Conservation (phyloP, 2,113 vertebrate genomes). For the Quiscalus mexicanus region DNA sequence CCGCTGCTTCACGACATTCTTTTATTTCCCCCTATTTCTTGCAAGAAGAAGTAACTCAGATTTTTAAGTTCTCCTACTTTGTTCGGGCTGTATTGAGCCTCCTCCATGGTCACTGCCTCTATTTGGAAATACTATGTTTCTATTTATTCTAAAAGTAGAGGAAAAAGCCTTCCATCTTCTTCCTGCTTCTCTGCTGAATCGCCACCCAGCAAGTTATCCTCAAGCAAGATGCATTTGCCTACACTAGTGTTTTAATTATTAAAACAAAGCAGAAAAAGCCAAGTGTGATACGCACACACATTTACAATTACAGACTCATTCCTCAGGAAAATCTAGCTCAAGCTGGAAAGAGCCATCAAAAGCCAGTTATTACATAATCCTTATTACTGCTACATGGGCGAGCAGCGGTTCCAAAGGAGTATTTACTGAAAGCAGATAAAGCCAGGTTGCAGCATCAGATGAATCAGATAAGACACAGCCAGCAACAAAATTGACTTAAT, state of each 20-base stretch:
- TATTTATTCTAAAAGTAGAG: not conserved
- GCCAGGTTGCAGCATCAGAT: constrained; percentile 37
- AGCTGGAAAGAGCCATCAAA: constrained; percentile 48
- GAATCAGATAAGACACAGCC: constrained; percentile 27
- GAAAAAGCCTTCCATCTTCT: not conserved
- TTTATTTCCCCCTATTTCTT: not conserved
- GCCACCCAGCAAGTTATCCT: not conserved
- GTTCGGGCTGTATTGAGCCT: not conserved
- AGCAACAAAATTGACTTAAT: constrained; percentile 43
- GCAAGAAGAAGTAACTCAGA: not conserved
- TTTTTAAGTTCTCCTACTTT: not conserved
- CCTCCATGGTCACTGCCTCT: not conserved
- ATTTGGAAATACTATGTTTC: not conserved
- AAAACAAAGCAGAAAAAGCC: not conserved
- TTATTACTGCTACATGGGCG: constrained; percentile 28
- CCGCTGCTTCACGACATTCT: accelerated
- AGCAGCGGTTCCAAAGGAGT: constrained; percentile 10
- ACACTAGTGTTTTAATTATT: constrained; percentile 34
- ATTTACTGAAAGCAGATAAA: constrained; percentile 37
- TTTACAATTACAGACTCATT: not conserved
- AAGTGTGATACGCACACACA: not conserved
- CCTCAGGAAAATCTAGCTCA: constrained; percentile 28
- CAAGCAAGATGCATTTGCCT: not conserved
- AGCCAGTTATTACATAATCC: constrained; percentile 57
- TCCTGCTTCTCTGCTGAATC: not conserved